Evolutionary conservation across 1,140 invertebrate species (phyloP).

Genomic region (Battus philenor): DNA sequence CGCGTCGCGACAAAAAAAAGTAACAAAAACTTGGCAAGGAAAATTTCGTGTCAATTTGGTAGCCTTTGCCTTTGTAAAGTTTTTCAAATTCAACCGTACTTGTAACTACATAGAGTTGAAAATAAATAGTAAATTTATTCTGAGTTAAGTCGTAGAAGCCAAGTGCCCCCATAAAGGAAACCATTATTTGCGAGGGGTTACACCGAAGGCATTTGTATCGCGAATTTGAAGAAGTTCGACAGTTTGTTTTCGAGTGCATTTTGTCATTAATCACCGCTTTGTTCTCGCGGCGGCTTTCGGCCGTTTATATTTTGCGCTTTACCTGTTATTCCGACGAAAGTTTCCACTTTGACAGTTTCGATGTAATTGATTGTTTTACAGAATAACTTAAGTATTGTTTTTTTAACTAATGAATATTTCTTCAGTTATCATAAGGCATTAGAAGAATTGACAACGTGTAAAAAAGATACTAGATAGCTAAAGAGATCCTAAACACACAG

Average conservation of each 20-base stretch:
- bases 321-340: constrained; percentile 49
- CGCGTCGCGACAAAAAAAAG: constrained; percentile 57
- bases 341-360: constrained; percentile 58
- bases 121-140: constrained; percentile 1
- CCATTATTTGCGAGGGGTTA: constrained; percentile 72
- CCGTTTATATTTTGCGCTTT: constrained; percentile 62
- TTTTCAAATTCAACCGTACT: constrained; percentile 15
- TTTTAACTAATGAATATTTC: too few species aligned
- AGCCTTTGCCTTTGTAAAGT: constrained; percentile 31
- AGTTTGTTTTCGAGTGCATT: constrained; percentile 75
- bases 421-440: too few species aligned
- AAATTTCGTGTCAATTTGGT: constrained; percentile 50
- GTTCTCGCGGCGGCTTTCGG: constrained; percentile 42
- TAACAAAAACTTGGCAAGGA: constrained; percentile 49
- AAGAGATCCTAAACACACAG: too few species aligned
- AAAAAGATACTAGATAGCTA: too few species aligned
- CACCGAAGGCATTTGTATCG: constrained; percentile 67
- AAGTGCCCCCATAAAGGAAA: constrained; percentile 54
- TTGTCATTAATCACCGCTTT: constrained; percentile 74
- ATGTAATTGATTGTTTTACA: constrained; percentile 65
- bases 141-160: constrained; percentile 21
- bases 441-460: too few species aligned
- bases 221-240: constrained; percentile 74
- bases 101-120: constrained; percentile 13
- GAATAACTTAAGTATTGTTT: constrained; percentile 23